These are phyloP conservation scores for Hylaea fasciaria DNA, from an alignment of 2,888 invertebrate species.

Conservation along the genomic window DNA sequence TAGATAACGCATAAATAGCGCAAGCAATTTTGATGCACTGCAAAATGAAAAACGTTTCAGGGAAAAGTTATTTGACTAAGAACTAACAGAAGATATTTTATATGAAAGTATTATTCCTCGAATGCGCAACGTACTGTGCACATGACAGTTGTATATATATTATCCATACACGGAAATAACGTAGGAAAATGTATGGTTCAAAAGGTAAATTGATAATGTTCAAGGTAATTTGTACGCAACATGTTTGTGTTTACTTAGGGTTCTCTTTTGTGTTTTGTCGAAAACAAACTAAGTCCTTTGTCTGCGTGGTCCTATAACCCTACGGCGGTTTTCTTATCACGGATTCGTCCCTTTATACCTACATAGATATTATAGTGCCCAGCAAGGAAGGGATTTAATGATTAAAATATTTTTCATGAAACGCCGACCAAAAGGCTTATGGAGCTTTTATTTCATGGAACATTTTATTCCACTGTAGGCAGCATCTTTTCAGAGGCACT, in stretches of 20 bases:
- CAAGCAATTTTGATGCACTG: no score
- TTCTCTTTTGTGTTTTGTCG: conserved; percentile 70
- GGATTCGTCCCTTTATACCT: conserved; percentile 50
- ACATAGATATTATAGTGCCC: conserved; percentile 39
- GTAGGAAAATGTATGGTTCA: conserved; percentile 55
- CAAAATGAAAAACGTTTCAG: no score
- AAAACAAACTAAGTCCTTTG: conserved; percentile 75
- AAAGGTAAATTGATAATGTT: conserved; percentile 64
- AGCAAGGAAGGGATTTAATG: conserved; percentile 27
- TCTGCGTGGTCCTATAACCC: conserved; percentile 59
- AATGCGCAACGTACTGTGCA: neutral
- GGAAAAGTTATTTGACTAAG: no score
- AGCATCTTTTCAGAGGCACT: conserved; percentile 62
- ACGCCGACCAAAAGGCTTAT: conserved; percentile 36
- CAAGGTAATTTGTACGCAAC: conserved; percentile 64
- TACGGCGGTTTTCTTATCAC: conserved; percentile 72
- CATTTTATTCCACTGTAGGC: conserved; percentile 61
- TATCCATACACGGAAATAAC: conserved; percentile 36
- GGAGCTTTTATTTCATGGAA: conserved; percentile 44
- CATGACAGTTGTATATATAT: neutral
- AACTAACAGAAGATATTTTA: no score
- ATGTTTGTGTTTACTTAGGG: conserved; percentile 69
- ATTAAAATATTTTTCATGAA: conserved; percentile 35
- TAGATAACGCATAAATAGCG: no score
- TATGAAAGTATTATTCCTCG: no score